A percentile compares a stretch with the other conserved stretches of the same genome.
Evolutionary conservation across 1,140 invertebrate genomes (phyloP).

Genomic region (Agrilus planipennis): DNA sequence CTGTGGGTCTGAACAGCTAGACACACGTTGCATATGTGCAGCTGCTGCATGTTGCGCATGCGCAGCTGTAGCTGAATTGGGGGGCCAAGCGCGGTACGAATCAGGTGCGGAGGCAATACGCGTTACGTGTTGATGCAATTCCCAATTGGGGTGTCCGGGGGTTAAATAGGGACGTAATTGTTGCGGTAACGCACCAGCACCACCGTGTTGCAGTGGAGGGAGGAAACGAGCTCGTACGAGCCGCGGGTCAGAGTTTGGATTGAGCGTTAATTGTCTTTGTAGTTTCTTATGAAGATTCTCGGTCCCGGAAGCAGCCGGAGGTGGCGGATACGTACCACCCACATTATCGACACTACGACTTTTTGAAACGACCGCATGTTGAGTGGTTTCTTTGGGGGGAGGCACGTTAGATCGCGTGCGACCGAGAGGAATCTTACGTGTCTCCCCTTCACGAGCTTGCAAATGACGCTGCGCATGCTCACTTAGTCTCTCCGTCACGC

Average conservation of each 20-base stretch:
- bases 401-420: slow-evolving; percentile 45
- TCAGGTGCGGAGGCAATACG: slow-evolving; percentile 71
- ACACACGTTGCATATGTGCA: slow-evolving; percentile 39
- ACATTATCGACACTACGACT: slow-evolving; percentile 46
- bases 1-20: slow-evolving; percentile 52
- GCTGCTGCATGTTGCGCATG: slow-evolving; percentile 39
- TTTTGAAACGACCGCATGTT: slow-evolving; percentile 36
- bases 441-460: slow-evolving; percentile 36
- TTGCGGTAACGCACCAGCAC: slow-evolving; percentile 7
- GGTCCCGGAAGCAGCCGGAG: slow-evolving; percentile 27
- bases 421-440: slow-evolving; percentile 41
- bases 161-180: slow-evolving; percentile 11
- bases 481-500: slow-evolving; percentile 71
- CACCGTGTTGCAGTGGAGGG: slow-evolving; percentile 9
- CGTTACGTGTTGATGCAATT: slow-evolving; percentile 45
- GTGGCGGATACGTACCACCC: slow-evolving; percentile 20
- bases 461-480: slow-evolving; percentile 73
- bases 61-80: slow-evolving; percentile 51
- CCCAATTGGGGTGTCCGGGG: slow-evolving; percentile 23
- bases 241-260: slow-evolving; percentile 62
- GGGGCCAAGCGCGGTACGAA: slow-evolving; percentile 43
- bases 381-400: slow-evolving; percentile 35
- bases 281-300: slow-evolving; percentile 67
- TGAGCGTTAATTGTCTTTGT: slow-evolving; percentile 67
- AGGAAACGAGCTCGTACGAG: slow-evolving; percentile 35